Evolutionary conservation across 2,888 invertebrate species (phyloP), one percentile per base, ranked within the genome.

Genomic region (Thereva nobilitata): DNA sequence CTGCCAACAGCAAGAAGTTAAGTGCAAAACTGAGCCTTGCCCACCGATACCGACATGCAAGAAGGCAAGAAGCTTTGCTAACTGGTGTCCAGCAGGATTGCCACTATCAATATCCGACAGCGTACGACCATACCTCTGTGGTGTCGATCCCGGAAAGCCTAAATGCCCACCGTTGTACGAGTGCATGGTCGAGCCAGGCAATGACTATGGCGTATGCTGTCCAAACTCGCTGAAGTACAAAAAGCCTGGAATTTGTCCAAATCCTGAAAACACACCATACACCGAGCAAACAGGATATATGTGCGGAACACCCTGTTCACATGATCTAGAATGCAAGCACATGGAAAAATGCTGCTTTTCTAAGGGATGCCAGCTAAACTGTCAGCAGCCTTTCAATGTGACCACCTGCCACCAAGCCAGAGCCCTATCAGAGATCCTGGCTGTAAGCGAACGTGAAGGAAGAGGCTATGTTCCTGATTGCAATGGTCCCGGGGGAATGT

Each of bases 141-240:
- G 93, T 9, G 86, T 86, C 34, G 89, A 89, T 47, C 86, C 90
- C 4, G 91, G 92, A 41, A 92, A 92, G 80, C 93, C 93, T 0
- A 86, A 86, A 71, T 94, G 93, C 75, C 93, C 93, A 1, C 90
- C 91, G 0, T 83, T 91, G 69, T 92, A 92, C 79, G 86, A 87
- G 74, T 93, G 93, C 76, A 83, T 90, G 67, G 91, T 93, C 6
- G 90, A 92, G 75, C 84, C 78, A 83, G 89, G 89, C 71, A 90
- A 92, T 75, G 93, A 93, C 76, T 93, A 93, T 75, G 93, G 93
- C 0, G 92, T 93, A 9, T 93, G 93, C 76, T 93, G 93, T 75
- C 92, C 93, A 53, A 89, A 89, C 4, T 89, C 89, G 0, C 76
- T 91, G 68, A 87, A 87, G 74, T 86, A 92, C 59, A 86, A 90